A percentile compares a stretch with the other conserved stretches of the same genome.
These are phyloP conservation scores for Nyctalus aviator DNA, from an alignment of 2,797 vertebrate genomes.

Conservation along the genomic window DNA sequence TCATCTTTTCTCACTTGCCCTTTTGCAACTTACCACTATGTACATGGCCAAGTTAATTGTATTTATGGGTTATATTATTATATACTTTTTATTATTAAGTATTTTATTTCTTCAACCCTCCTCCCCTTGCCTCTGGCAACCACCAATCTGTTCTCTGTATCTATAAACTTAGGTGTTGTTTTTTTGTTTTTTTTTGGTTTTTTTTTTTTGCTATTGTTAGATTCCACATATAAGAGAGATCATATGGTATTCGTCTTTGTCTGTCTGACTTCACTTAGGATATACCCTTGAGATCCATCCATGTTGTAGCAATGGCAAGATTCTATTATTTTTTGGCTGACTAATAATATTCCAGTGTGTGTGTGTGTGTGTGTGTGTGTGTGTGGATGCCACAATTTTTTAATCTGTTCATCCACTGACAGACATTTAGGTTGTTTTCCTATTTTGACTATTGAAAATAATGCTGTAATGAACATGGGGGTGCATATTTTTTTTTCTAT, in stretches of 20 bases:
- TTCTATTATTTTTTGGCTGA: not conserved
- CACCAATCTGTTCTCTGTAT: not conserved
- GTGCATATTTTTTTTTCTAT: not conserved
- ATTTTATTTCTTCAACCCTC: not conserved
- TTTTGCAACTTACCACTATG: not conserved
- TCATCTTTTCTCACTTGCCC: not conserved
- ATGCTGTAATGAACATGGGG: not conserved
- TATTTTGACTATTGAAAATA: not conserved
- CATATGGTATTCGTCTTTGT: not conserved
- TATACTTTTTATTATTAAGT: not conserved
- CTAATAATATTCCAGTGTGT: not conserved
- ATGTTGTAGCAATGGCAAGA: not conserved
- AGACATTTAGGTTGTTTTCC: not conserved
- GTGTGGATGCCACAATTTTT: not conserved
- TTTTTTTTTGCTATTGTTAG: not conserved
- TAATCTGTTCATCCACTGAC: not conserved
- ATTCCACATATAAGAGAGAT: not conserved
- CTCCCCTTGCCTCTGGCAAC: not conserved
- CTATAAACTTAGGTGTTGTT: not conserved
- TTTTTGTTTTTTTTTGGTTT: too few relatives aligned
- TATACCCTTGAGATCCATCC: not conserved
- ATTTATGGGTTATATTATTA: not conserved
- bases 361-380: not conserved
- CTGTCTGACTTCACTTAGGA: not conserved
- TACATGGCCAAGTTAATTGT: not conserved